phyloP scores from a whole-genome alignment of 2,113 vertebrate species.

The Trichechus manatus region DNA sequence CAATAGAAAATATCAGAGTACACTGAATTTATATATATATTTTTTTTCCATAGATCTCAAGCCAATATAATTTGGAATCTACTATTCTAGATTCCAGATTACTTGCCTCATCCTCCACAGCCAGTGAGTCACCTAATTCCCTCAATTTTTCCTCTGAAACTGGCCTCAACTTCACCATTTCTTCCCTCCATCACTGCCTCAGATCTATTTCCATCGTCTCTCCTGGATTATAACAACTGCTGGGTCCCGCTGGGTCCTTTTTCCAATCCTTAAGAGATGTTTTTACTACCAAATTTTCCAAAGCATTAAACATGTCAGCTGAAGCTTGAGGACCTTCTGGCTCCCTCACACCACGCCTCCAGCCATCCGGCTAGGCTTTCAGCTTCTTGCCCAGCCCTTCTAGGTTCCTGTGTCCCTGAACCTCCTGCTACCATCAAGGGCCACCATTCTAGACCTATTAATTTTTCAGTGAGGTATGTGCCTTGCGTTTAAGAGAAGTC shows the following conservation, averaged over 20 bases:
- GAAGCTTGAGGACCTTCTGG: background rate
- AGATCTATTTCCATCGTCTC: background rate
- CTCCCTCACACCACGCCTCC: background rate
- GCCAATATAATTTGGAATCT: background rate
- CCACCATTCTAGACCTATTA: background rate
- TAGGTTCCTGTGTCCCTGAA: background rate
- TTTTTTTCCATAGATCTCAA: background rate
- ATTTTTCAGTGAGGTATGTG: background rate
- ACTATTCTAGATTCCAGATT: background rate
- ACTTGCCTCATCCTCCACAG: background rate
- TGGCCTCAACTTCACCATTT: background rate
- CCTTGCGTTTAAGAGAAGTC: background rate
- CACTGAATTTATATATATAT: background rate
- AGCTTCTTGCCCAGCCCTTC: background rate
- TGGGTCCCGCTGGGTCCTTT: background rate
- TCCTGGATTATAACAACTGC: background rate
- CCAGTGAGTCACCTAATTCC: background rate
- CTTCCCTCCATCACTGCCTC: background rate
- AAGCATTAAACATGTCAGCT: background rate
- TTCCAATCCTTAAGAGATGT: background rate
- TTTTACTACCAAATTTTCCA: background rate
- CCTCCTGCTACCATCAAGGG: background rate
- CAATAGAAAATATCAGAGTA: background rate
- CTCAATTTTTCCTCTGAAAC: background rate
- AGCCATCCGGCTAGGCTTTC: background rate